Evolutionary conservation across 2,888 invertebrate genomes (phyloP).

Genomic region (Dolichomitus sp.): DNA sequence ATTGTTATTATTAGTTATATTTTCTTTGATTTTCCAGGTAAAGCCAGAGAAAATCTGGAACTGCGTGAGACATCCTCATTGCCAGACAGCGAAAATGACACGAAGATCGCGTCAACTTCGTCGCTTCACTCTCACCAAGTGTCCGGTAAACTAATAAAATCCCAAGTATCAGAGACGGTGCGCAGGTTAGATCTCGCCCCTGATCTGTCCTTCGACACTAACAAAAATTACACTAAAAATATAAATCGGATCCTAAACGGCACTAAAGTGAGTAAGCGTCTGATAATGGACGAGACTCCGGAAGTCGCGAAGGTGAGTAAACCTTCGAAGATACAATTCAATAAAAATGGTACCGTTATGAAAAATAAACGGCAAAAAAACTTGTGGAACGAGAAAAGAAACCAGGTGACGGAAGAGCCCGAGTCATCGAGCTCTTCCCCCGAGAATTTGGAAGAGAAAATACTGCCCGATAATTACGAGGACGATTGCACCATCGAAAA

Average conservation of each 20-base stretch:
- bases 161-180: conserved; percentile 70
- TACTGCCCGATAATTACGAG: conserved; percentile 43
- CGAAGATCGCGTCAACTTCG: conserved; percentile 27
- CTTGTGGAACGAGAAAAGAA: conserved; percentile 52
- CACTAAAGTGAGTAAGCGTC: conserved; percentile 78
- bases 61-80: conserved; percentile 51
- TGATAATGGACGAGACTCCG: conserved; percentile 70
- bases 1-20: neutral
- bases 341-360: conserved; percentile 42
- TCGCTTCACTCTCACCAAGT: conserved; percentile 38
- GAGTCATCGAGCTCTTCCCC: conserved; percentile 61
- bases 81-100: conserved; percentile 49
- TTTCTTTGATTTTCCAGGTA: conserved; percentile 72
- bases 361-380: conserved; percentile 60
- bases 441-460: conserved; percentile 30
- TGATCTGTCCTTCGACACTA: conserved; percentile 78
- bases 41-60: conserved; percentile 73
- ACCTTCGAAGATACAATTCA: conserved; percentile 28
- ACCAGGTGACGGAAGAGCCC: conserved; percentile 57
- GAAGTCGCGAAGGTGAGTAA: conserved; percentile 31
- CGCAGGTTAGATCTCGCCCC: conserved; percentile 73
- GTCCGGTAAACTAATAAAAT: conserved; percentile 66
- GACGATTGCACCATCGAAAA: conserved; percentile 76
- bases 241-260: conserved; percentile 79
- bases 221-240: conserved; percentile 82